These are phyloP conservation scores for Coptodon bakossiorum DNA, from an alignment of 2,113 vertebrate species.

Conservation along the genomic window DNA sequence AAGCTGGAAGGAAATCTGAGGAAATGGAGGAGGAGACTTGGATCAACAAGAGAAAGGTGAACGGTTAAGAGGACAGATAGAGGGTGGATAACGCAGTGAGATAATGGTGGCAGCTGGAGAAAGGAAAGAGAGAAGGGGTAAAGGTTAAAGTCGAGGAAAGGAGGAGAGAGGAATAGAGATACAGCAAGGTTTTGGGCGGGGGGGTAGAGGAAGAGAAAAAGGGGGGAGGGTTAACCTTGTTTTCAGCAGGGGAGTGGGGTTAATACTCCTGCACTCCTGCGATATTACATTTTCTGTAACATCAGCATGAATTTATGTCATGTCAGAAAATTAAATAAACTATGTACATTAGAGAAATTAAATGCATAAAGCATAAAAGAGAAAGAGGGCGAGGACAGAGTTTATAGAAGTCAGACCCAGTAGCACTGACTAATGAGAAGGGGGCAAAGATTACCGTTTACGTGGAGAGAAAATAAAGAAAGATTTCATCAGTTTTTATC, in stretches of 20 bases:
- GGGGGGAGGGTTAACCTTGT: not conserved
- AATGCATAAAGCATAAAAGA: not conserved
- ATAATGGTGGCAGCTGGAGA: not conserved
- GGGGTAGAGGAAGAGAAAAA: not conserved
- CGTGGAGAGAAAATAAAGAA: not conserved
- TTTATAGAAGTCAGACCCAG: not conserved
- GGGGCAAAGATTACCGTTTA: not conserved
- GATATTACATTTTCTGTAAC: not conserved
- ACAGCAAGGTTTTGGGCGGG: not conserved
- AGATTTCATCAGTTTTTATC: not conserved
- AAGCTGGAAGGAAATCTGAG: not conserved
- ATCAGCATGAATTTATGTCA: not conserved
- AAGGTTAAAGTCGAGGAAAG: constrained; percentile 37
- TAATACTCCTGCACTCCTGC: not conserved
- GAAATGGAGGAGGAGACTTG: not conserved
- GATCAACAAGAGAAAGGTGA: not conserved
- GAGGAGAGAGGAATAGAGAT: not conserved
- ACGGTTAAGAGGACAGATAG: not conserved
- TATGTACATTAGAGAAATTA: not conserved
- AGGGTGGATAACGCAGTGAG: not conserved
- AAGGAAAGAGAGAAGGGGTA: not conserved
- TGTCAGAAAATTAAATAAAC: not conserved
- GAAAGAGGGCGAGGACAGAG: not conserved
- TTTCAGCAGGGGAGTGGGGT: not conserved
- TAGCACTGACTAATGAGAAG: not conserved